Base-by-base conservation (phyloP, 2,113 vertebrate species). In the Channa argus region DNA sequence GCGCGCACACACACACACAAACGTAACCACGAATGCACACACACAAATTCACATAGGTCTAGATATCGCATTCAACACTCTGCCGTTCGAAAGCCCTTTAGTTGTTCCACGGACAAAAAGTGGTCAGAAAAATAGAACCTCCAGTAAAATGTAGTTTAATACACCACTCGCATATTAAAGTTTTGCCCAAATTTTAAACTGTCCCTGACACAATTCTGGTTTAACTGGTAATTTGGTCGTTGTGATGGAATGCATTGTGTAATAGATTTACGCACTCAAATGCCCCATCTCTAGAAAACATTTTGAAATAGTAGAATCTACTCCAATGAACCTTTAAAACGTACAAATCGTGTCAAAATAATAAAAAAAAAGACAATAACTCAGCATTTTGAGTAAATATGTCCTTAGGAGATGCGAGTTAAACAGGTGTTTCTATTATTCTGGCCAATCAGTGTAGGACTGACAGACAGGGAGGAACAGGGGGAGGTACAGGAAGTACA, bases 1-100 rank as follows among this genome's bases (percentile, higher is more conserved):
- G 47, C 83, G 68, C 76, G 69, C 63, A 63, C 71, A 83, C 53
- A 41, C 63, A 63, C 71, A 83, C 53, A 41, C 63, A 63, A 68
- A 83, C 53, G 38, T 63, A 66, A 45, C 38, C 69, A 49, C 60
- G 63, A 55, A n/a, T 59, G 64, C 53, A 46, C 90, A 86, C 63
- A 56, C 67, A 62, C 76, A 49, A 11, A 9, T 13, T 41, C 59
- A 71, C 80, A 60, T 54, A 33, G 50, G 38, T 50, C 10, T 61
- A 52, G 56, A 50, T 61, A n/a, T 71, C 65, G 36, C 13, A 44
- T 39, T 53, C 58, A 36, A 55, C 10, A 24, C 10, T 24, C 41
- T 4, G 14, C 41, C 43, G 34, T 38, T 37, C 4, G 37, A 43
- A 58, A 44, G 59, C 34, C 39, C 62, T 8, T 69, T 45, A 44